Evolutionary conservation across 1,140 invertebrate genomes (phyloP).

Genomic region (Bathynomus jamesi): DNA sequence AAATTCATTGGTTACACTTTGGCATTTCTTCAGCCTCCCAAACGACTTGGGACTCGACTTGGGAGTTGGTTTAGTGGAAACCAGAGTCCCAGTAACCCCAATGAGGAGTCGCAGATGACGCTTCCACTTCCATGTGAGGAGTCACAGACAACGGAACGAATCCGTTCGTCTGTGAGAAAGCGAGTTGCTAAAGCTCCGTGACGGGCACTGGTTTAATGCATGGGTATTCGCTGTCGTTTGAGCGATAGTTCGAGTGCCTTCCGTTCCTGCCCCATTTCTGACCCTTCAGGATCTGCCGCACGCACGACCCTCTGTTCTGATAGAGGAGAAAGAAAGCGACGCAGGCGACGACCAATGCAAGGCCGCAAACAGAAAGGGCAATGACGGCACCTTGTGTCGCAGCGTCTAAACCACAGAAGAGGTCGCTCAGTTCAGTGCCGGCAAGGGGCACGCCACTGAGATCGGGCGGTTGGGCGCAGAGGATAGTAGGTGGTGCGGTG

Average conservation of each 20-base stretch:
- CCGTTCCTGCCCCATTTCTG: slow-evolving; percentile 19
- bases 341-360: slow-evolving; percentile 20
- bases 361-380: slow-evolving; percentile 19
- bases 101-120: background rate
- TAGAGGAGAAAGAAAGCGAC: slow-evolving; percentile 29
- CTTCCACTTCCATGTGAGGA: background rate
- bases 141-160: background rate
- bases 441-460: slow-evolving; percentile 14
- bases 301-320: slow-evolving; percentile 26
- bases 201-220: slow-evolving; percentile 34
- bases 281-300: slow-evolving; percentile 28
- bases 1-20: background rate
- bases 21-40: background rate
- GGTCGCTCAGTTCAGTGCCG: slow-evolving; percentile 23
- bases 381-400: slow-evolving; percentile 29
- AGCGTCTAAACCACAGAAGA: slow-evolving; percentile 30
- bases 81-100: background rate
- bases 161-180: slow-evolving; percentile 15
- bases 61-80: background rate
- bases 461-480: slow-evolving; percentile 20
- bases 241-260: background rate
- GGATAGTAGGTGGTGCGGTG: slow-evolving; percentile 15
- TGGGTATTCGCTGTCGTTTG: slow-evolving; percentile 25
- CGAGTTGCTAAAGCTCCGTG: slow-evolving; percentile 36
- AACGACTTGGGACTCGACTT: background rate